Base-by-base conservation (phyloP, 2,888 invertebrate genomes). In the Drosophila kanekoi region DNA sequence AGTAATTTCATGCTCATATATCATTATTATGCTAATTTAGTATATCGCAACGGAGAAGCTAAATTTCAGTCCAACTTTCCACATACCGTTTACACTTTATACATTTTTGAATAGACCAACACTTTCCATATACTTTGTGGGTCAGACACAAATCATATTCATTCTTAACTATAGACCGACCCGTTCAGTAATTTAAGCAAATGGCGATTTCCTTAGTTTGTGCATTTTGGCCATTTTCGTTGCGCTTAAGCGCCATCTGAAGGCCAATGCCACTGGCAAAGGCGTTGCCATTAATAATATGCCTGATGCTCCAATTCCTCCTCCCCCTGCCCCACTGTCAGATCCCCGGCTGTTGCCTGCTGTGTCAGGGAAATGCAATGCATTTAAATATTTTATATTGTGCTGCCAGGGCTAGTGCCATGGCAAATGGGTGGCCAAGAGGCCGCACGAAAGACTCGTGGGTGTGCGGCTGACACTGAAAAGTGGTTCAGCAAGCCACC, bases 391-490 rank as follows among this genome's bases (percentile, higher is more conserved):
- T 78, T 77, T 77, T 48, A 79, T 71, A 62, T 58, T 54, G 18
- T 47, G 49, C 38, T 60, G 40, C 45, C 72, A 66, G 52, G 62
- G 65, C 72, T 53, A 51, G 23, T 37, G 35, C 57, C 62, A 61
- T 57, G 16, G 49, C 61, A 57, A 56, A 58, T 61, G 71, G 58
- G 69, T 65, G 80, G 69, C 49, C 60, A 41, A 20, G 28, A 13
- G 16, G 35, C 13, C 45, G 9, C 32, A n/a, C 49, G 20, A 60
- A 67, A 41, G 47, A 62, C 5, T 63, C 79, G 82, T 82, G 75
- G 82, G 87, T 72, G 87, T 77, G 67, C 41, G 57, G 20, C 65
- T 86, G 82, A 81, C 84, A 75, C 66, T 77, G 78, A 82, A 70
- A 86, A 81, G 84, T 75, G 64, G 87, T 73, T 64, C 51, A 58